Evolutionary conservation across 2,888 invertebrate genomes (phyloP).

Genomic region (Lymantria dispar): DNA sequence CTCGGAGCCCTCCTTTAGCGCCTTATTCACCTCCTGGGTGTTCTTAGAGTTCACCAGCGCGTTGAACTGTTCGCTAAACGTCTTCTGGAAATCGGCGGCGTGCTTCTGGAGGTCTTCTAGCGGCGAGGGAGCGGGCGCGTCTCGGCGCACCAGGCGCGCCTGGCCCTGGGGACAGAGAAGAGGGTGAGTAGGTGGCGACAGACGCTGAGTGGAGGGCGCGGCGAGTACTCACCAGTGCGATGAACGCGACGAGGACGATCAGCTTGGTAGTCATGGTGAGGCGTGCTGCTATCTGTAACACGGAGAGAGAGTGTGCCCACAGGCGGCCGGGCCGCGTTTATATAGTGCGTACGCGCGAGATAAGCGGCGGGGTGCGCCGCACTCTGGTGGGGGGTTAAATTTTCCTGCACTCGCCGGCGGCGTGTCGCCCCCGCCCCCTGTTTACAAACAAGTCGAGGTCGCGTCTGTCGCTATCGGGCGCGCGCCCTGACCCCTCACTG

Average conservation of each 20-base stretch:
- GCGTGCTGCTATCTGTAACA: constrained; percentile 36
- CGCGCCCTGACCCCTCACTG: constrained; percentile 28
- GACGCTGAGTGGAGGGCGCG: constrained; percentile 26
- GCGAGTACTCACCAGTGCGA: constrained; percentile 66
- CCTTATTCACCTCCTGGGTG: constrained; percentile 60
- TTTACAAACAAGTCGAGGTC: constrained; percentile 32
- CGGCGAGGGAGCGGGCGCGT: constrained; percentile 38
- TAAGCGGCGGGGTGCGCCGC: constrained; percentile 10
- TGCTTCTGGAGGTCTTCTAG: constrained; percentile 61
- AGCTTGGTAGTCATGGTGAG: constrained; percentile 56
- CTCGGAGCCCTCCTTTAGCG: constrained; percentile 61
- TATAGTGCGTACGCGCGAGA: constrained; percentile 24
- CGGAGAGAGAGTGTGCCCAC: constrained; percentile 15
- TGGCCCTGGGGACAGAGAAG: constrained; percentile 40
- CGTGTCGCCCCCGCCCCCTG: constrained; percentile 14
- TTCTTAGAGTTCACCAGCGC: constrained; percentile 58
- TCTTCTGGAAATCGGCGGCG: constrained; percentile 58
- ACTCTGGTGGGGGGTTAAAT: constrained; percentile 9
- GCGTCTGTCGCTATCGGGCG: constrained; percentile 18
- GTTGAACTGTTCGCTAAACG: constrained; percentile 52
- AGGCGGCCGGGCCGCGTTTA: constrained; percentile 35
- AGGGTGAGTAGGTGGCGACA: not conserved
- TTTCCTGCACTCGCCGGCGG: constrained; percentile 15
- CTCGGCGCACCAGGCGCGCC: constrained; percentile 57
- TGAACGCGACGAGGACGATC: constrained; percentile 55